phyloP scores from a whole-genome alignment of 2,888 invertebrate species.

The Andrena camellia region DNA sequence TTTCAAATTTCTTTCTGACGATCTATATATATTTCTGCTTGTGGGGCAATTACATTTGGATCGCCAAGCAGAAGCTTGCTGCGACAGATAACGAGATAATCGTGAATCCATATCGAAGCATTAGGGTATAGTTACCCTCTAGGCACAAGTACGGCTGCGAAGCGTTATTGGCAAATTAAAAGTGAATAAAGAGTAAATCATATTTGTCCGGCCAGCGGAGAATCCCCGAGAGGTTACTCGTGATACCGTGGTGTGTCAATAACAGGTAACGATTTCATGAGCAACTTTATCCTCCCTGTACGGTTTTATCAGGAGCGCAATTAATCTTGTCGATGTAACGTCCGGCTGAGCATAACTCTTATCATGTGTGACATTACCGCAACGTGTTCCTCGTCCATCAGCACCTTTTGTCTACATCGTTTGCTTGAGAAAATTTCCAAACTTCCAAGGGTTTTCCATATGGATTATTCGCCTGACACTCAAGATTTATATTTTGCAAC shows the following conservation, averaged over 20 bases:
- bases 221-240: conserved; percentile 36
- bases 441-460: background rate
- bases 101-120: background rate
- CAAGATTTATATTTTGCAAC: no score
- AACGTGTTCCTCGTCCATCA: conserved; percentile 10
- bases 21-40: no score
- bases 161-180: conserved; percentile 34
- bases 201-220: conserved; percentile 35
- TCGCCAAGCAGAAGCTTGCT: background rate
- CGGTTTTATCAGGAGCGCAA: conserved; percentile 66
- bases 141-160: background rate
- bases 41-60: background rate
- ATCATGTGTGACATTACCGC: conserved; percentile 48
- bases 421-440: background rate
- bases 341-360: conserved; percentile 47
- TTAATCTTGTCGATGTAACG: conserved; percentile 68
- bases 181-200: conserved; percentile 52
- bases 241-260: conserved; percentile 58
- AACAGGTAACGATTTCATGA: conserved; percentile 57
- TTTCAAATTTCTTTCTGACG: no score
- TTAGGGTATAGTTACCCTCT: conserved; percentile 5
- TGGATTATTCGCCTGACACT: no score
- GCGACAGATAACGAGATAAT: background rate
- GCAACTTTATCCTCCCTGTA: conserved; percentile 57
- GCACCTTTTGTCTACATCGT: conserved; percentile 6